Base-by-base conservation (phyloP, 2,888 invertebrate species). In the Chloromyia formosa region DNA sequence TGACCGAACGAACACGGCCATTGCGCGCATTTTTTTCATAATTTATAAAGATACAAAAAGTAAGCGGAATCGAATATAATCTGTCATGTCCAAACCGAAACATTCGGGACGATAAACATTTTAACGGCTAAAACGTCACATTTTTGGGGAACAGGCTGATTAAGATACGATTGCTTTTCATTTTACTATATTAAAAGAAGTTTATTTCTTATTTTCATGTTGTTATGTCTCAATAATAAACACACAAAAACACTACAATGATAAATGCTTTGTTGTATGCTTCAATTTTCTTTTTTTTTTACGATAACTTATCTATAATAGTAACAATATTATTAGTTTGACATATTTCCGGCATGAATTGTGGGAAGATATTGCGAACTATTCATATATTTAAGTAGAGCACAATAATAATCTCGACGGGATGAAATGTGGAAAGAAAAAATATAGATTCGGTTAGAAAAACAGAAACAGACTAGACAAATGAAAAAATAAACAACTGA, bases 181-280 rank as follows among this genome's bases (percentile, higher is more conserved):
- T n/a, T 49, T 49, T n/a, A n/a, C 49, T 66, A 45, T 66, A 45
- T 49, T 66, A 45, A 45, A 66, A 66, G 66, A 66, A 66, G 22
- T 12, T 66, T 66, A 66, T 45, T 66, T 45, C 16, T 49, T 66
- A 42, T 35, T 22, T 66, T 20, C 66, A 20, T 45, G 66, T 42
- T 66, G 23, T 66, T 49, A 49, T 20, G 49, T 49, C 45, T 20
- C 22, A 49, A 66, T 66, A 66, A 66, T 66, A 66, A 71, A 71
- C 58, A 69, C 54, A 54, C 69, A 54, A 69, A 54, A 53, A 71
- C 71, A 56, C 71, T 71, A 71, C 71, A 71, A 71, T 71, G 71
- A 71, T 71, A 71, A 71, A 71, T 71, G 71, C 71, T 69, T 68
- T 54, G 27, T 18, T n/a, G 69, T 69, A 71, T 71, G 71, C 27